Conservation (phyloP, 2,113 vertebrate genomes). For the Sula dactylatra region DNA sequence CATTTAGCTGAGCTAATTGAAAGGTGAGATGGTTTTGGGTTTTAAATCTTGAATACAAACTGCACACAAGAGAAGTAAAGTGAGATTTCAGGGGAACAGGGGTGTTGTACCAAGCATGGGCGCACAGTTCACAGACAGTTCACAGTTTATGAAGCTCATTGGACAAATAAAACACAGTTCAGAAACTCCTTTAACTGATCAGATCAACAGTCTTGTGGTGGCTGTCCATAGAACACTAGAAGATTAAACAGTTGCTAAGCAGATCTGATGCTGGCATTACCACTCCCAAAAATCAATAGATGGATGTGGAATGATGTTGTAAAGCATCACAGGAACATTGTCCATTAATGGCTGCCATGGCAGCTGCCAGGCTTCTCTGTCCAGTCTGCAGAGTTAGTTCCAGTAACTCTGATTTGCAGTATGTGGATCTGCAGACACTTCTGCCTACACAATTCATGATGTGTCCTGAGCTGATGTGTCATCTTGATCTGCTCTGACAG, state of each 20-base stretch:
- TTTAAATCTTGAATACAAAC: not conserved
- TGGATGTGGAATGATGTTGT: not conserved
- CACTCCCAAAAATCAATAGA: not conserved
- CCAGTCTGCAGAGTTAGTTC: accelerated
- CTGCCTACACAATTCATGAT: accelerated
- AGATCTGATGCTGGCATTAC: not conserved
- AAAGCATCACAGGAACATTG: not conserved
- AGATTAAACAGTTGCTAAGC: not conserved
- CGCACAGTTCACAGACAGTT: not conserved
- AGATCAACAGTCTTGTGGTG: not conserved
- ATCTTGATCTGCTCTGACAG: not conserved
- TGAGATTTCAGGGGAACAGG: not conserved
- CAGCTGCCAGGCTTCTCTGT: not conserved
- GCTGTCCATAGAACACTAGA: not conserved
- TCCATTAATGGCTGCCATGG: not conserved
- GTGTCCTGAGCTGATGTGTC: not conserved
- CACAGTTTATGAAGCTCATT: not conserved
- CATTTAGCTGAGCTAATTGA: not conserved
- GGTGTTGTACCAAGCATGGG: not conserved
- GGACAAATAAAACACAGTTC: not conserved
- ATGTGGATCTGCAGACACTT: not conserved
- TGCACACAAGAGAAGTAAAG: not conserved
- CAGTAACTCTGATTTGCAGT: not conserved
- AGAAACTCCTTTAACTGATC: not conserved
- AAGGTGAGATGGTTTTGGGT: not conserved